Evolutionary conservation across 2,113 vertebrate genomes (phyloP), one percentile per base, ranked within the genome.

Genomic region (Pelecanus crispus): DNA sequence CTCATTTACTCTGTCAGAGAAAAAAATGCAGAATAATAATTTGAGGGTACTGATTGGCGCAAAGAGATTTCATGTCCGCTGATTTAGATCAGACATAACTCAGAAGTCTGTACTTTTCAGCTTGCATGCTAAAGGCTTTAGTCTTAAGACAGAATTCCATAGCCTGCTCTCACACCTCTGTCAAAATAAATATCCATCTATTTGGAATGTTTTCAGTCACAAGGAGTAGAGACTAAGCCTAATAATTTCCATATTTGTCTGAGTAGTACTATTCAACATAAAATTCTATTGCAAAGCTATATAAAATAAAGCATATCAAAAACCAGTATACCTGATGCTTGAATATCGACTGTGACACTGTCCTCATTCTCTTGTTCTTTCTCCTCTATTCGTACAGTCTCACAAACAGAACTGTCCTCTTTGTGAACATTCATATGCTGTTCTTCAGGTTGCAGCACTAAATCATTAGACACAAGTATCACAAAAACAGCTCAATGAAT

Each of bases 251-350:
- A 2, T 17, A 81, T 72, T 65, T 65, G 8, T 45, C 25, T 26
- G 19, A 62, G 5, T 15, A 59, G 17, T 17, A n/a, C 31, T 55
- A 40, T 73, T 71, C 74, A 63, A 84, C 32, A 58, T 10, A 80
- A 84, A 86, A 52, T 28, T 9, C 19, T 17, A 55, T 6, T 61
- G 15, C 21, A 81, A 73, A 72, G 14, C 4, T 47, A 34, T 13
- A 47, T 3, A 81, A 73, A 52, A 26, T 32, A 82, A 75, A 65
- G 49, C 13, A 36, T 14, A 44, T 78, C 8, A 29, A 77, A 89
- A 79, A 84, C 7, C 1, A 32, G 6, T 38, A 81, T 97, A 98
- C 98, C 98, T 96, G 98, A 97, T 82, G 98, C 97, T 75, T 92
- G 94, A 94, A 98, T 90, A 92, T 86, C 22, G 19, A 97, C 53